Conservation (phyloP, 2,113 vertebrate genomes). For the Chascanopsetta lugubris region DNA sequence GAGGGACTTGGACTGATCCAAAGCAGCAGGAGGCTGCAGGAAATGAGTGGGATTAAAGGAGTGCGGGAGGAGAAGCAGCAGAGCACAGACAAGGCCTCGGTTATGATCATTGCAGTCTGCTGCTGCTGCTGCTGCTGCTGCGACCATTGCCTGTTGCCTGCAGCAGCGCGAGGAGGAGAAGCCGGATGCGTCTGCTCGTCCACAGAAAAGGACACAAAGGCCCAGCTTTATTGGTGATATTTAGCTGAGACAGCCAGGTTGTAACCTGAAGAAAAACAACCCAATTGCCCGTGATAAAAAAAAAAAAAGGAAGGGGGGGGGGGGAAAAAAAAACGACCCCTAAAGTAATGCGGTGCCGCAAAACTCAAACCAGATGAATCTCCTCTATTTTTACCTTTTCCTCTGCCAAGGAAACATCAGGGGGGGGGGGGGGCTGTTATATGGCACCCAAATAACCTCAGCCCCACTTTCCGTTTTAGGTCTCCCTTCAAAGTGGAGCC, state of each 20-base stretch:
- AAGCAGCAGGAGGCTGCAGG: conserved; percentile 10
- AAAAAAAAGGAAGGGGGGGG: too few relatives aligned
- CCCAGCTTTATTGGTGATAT: conserved; percentile 83
- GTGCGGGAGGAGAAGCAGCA: conserved; percentile 32
- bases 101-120: conserved; percentile 94
- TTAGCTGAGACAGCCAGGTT: conserved; percentile 82
- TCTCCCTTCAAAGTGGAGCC: conserved; percentile 57
- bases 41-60: conserved; percentile 33
- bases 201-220: conserved; percentile 78
- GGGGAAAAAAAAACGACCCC: conserved; percentile 58
- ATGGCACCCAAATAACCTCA: conserved; percentile 74
- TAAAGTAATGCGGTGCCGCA: conserved; percentile 88
- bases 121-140: too few relatives aligned
- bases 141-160: conserved; percentile 84
- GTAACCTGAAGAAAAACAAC: conserved; percentile 84
- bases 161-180: conserved; percentile 61
- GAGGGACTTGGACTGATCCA: too few relatives aligned
- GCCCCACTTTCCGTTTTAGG: conserved; percentile 66
- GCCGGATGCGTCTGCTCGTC: conserved; percentile 78
- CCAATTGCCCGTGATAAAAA: conserved; percentile 82
- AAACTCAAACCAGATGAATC: conserved; percentile 95
- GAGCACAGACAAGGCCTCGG: conserved; percentile 91
- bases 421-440: conserved; percentile 74
- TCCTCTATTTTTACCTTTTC: conserved; percentile 84
- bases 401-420: conserved; percentile 87